These are phyloP conservation scores for Xestia rhomboidea DNA, from an alignment of 2,888 invertebrate genomes.

Conservation along the genomic window DNA sequence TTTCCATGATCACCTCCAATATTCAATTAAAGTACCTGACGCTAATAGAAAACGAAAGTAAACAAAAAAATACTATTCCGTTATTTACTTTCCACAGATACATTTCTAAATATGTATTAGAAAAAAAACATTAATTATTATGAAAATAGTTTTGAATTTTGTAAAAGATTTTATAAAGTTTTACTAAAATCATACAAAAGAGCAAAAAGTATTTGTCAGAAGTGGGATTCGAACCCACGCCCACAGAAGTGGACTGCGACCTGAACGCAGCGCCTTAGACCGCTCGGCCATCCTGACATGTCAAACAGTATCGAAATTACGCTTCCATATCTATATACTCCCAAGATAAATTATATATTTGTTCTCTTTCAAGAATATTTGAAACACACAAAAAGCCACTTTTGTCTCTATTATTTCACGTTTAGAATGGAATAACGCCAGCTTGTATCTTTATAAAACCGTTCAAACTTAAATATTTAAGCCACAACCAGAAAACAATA, in stretches of 20 bases:
- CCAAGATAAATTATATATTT: not conserved
- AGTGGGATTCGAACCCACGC: conserved; percentile 69
- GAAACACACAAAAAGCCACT: not conserved
- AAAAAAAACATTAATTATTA: not conserved
- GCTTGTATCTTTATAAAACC: not conserved
- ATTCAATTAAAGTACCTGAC: not conserved
- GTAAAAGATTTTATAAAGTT: not conserved
- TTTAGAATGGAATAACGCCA: not conserved
- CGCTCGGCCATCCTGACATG: conserved; percentile 68
- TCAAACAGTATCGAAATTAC: rapidly evolving
- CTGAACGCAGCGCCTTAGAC: conserved; percentile 70
- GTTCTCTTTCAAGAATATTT: not conserved
- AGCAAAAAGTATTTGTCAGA: conserved; percentile 61
- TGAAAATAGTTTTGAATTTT: not conserved
- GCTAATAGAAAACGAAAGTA: not conserved
- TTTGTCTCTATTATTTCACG: not conserved
- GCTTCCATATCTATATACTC: not conserved
- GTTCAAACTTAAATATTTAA: not conserved
- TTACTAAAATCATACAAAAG: not conserved
- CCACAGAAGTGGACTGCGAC: conserved; percentile 69
- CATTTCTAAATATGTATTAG: too few species aligned
- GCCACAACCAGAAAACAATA: conserved; percentile 1
- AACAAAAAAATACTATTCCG: not conserved
- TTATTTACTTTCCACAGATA: too few species aligned
- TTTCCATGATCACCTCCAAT: not conserved